phyloP scores from a whole-genome alignment of 1,140 invertebrate genomes.

The Pygmarrhopalites habei region DNA sequence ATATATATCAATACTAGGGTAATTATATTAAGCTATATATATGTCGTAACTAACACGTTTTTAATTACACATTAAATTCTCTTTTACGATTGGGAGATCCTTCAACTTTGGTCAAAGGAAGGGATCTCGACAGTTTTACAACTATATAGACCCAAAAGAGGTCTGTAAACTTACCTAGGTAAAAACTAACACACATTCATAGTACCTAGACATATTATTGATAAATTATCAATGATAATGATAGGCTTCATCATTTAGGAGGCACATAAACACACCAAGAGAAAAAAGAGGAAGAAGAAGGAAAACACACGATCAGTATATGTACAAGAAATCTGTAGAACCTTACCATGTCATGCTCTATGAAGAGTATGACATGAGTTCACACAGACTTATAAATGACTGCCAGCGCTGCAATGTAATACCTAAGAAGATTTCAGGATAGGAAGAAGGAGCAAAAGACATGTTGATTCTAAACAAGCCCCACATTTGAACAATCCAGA shows the following conservation, averaged over 20 bases:
- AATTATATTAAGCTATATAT: too few relatives aligned
- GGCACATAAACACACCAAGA: not conserved
- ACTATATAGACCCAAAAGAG: too few relatives aligned
- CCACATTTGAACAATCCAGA: not conserved
- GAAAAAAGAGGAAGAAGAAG: not conserved
- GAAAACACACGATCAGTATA: not conserved
- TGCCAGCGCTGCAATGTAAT: slow-evolving; percentile 6
- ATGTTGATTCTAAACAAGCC: not conserved
- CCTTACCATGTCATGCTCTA: not conserved
- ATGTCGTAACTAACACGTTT: too few relatives aligned
- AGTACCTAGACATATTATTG: too few relatives aligned
- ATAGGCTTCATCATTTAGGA: not conserved
- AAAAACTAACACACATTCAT: too few relatives aligned
- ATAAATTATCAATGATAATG: too few relatives aligned
- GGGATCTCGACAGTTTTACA: too few relatives aligned
- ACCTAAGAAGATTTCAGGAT: slow-evolving; percentile 1
- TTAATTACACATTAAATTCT: too few relatives aligned
- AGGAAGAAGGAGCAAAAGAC: not conserved
- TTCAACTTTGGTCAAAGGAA: too few relatives aligned
- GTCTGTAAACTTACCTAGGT: too few relatives aligned
- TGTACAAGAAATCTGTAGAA: slow-evolving; percentile 8
- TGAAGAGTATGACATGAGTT: not conserved
- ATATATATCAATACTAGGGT: too few relatives aligned
- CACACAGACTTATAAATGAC: not conserved
- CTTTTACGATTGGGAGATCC: too few relatives aligned